These are phyloP conservation scores for Danaus plexippus DNA, from an alignment of 1,140 invertebrate genomes.

Conservation along the genomic window DNA sequence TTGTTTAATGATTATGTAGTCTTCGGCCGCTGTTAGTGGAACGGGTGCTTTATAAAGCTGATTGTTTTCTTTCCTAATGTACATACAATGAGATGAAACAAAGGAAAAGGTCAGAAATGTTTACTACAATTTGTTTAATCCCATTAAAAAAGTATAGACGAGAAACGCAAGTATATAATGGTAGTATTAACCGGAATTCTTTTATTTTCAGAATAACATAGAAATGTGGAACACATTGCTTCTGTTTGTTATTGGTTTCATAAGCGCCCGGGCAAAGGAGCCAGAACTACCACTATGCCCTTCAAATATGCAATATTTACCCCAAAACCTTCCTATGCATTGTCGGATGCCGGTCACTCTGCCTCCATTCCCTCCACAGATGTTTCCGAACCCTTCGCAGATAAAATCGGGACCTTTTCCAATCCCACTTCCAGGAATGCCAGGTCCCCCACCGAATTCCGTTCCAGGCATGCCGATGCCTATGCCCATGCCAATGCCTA, in stretches of 20 bases:
- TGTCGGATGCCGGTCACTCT: constrained; percentile 43
- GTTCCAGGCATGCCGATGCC: constrained; percentile 26
- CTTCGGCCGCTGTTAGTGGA: not conserved
- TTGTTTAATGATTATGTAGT: constrained; percentile 7
- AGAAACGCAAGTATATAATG: not conserved
- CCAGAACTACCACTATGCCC: constrained; percentile 49
- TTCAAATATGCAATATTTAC: constrained; percentile 47
- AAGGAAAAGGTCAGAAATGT: too few relatives aligned
- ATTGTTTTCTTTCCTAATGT: not conserved
- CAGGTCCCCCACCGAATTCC: constrained; percentile 19
- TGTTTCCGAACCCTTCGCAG: constrained; percentile 22
- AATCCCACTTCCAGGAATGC: constrained; percentile 20
- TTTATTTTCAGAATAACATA: constrained; percentile 13
- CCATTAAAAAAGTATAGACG: not conserved
- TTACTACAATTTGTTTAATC: not conserved
- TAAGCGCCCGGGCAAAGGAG: constrained; percentile 21
- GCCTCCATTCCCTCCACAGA: constrained; percentile 20
- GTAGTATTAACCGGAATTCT: constrained; percentile 1
- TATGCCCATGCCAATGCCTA: constrained; percentile 32
- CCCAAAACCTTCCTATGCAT: constrained; percentile 59
- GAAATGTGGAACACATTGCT: constrained; percentile 11
- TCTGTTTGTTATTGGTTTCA: constrained; percentile 7
- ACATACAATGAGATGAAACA: too few relatives aligned
- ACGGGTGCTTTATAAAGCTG: not conserved
- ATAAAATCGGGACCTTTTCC: constrained; percentile 19